phyloP scores from a whole-genome alignment of 2,888 invertebrate genomes.

The Ametastegia equiseti region DNA sequence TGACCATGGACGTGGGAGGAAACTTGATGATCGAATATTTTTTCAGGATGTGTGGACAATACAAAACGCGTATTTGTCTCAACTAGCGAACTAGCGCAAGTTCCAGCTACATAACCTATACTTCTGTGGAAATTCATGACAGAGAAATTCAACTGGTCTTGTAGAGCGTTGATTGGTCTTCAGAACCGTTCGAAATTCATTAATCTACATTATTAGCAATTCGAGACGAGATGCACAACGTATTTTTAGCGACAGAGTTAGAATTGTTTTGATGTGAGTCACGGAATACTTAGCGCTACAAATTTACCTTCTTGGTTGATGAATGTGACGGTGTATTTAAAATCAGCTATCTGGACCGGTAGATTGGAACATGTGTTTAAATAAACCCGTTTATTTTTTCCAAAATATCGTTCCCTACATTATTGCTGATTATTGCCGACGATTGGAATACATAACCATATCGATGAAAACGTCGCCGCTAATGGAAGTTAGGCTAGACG shows the following conservation, averaged over 20 bases:
- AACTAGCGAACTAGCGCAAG: not conserved
- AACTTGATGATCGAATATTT: not conserved
- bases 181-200: not conserved
- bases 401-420: not conserved
- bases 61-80: not conserved
- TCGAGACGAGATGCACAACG: not conserved
- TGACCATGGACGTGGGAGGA: not conserved
- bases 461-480: not conserved
- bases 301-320: not conserved
- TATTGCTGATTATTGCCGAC: not conserved
- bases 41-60: not conserved
- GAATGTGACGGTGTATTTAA: not conserved
- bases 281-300: not conserved
- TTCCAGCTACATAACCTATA: constrained; percentile 14
- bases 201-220: not conserved
- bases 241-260: not conserved
- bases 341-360: not conserved
- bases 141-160: not conserved
- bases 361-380: not conserved
- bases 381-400: not conserved
- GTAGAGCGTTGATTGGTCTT: not conserved
- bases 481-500: not conserved
- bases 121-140: not conserved
- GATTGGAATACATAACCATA: not conserved
- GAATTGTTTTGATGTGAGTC: not conserved